These are phyloP conservation scores for Anoplopoma fimbria DNA, from an alignment of 2,113 vertebrate species.

Conservation along the genomic window DNA sequence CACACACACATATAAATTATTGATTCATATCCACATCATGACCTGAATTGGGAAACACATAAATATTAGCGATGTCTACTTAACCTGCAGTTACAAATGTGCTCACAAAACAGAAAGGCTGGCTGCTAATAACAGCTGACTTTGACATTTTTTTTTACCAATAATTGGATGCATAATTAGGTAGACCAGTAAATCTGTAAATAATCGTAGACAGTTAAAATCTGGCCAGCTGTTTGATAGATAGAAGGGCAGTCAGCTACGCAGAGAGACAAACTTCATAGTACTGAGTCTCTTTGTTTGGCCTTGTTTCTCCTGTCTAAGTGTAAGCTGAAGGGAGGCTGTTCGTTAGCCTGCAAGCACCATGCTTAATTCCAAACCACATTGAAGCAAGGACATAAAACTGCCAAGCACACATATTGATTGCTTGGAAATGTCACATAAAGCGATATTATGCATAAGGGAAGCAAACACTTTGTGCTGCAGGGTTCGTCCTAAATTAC, in stretches of 20 bases:
- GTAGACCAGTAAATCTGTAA: neutral
- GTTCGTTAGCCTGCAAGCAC: neutral
- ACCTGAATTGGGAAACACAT: slow-evolving; percentile 36
- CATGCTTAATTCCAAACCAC: slow-evolving; percentile 14
- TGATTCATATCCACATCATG: slow-evolving; percentile 52
- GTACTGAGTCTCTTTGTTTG: neutral
- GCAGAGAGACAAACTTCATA: neutral
- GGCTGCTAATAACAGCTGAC: neutral
- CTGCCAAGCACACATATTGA: slow-evolving; percentile 18
- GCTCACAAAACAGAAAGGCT: neutral
- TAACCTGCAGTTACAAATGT: slow-evolving; percentile 32
- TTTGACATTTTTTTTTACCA: slow-evolving; percentile 5
- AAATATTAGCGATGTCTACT: slow-evolving; percentile 50
- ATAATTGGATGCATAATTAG: neutral
- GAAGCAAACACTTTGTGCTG: slow-evolving; percentile 31
- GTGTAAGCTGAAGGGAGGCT: slow-evolving; percentile 6
- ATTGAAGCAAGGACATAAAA: slow-evolving; percentile 35
- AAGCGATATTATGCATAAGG: slow-evolving; percentile 35
- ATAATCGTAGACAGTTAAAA: neutral
- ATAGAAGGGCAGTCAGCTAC: neutral
- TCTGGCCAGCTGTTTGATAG: slow-evolving; percentile 1
- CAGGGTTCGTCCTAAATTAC: slow-evolving; percentile 20
- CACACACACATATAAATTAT: slow-evolving; percentile 28
- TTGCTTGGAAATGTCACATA: slow-evolving; percentile 41
- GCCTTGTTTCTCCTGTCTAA: slow-evolving; percentile 2